Evolutionary conservation across 2,797 vertebrate species (phyloP).

Genomic region (Potorous gilbertii): DNA sequence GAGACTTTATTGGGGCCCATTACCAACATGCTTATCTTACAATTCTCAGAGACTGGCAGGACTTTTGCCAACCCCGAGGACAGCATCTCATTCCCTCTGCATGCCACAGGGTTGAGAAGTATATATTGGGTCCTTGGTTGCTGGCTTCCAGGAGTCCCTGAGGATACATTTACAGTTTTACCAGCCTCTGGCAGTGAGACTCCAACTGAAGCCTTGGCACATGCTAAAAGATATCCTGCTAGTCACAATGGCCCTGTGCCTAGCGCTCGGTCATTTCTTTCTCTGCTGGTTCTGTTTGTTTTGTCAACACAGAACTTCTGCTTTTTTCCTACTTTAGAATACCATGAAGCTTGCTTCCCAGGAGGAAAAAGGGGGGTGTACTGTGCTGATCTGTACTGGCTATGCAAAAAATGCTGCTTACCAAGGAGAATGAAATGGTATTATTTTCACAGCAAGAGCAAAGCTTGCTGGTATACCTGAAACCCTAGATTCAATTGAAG

Average conservation of each 20-base stretch:
- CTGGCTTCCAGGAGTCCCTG: neutral
- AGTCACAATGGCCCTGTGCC: neutral
- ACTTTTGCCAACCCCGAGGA: neutral
- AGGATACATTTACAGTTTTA: constrained; percentile 23
- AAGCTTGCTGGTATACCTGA: constrained; percentile 30
- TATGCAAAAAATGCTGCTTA: constrained; percentile 50
- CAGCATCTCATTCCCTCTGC: neutral
- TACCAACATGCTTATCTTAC: constrained; percentile 12
- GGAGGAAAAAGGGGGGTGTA: neutral
- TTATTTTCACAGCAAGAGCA: constrained; percentile 59
- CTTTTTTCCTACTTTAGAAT: neutral
- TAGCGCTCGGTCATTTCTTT: neutral
- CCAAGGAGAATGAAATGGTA: neutral
- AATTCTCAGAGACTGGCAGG: neutral
- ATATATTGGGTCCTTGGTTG: neutral
- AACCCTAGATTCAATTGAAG: neutral
- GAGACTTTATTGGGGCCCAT: constrained; percentile 41
- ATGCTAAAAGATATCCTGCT: neutral
- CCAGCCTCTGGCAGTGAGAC: constrained; percentile 9
- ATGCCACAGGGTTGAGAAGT: neutral
- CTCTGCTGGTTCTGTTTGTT: neutral
- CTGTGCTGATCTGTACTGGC: constrained; percentile 63
- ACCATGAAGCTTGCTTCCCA: constrained; percentile 54
- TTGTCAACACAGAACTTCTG: neutral
- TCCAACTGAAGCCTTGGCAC: neutral